Base-by-base conservation (phyloP, 2,113 vertebrate genomes). In the Coryphaenoides rupestris region DNA sequence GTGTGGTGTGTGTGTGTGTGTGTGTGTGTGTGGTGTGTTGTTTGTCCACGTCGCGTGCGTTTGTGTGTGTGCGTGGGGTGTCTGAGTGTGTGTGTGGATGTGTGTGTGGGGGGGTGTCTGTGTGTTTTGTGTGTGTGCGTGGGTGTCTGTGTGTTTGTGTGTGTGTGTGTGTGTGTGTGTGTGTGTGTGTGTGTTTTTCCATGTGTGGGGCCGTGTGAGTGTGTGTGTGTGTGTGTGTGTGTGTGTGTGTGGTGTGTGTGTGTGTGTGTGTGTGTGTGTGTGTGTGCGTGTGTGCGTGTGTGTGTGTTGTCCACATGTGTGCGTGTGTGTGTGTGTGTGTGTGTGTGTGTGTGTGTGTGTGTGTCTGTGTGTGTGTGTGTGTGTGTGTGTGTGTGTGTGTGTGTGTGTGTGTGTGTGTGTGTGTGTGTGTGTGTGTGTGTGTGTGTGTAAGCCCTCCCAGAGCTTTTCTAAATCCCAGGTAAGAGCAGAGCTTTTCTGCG, bases 401-500 rank as follows among this genome's bases (percentile, higher is more conserved):
- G 17, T 0, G 63, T 4, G 53, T 12, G 46, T 12, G 58, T 17
- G 57, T 50, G 60, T 62, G 60, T 62, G 60, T 50, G 60, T 23
- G 71, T 19, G 62, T 58, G 69, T 16, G 28, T 17, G 33, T 19
- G 22, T 45, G 22, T 56, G 61, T 55, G 26, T 58, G 60, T 70
- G 72, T 70, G 72, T 66, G 61, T 68, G 55, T 3, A 40, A 47
- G 33, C 59, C 55, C 66, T 58, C 65, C 70, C 13, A 78, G 81
- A 86, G 80, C 74, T 88, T 87, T 84, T 76, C 80, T 87, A 84
- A 88, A 88, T 87, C 86, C 85, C 72, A 84, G 80, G 85, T 88
- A 88, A 87, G 85, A 84, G 83, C 76, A 77, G 78, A 86, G 87
- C 76, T 82, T 84, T 84, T 84, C 82, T 77, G 81, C 67, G n/a